phyloP scores from a whole-genome alignment of 1,140 invertebrate species.

The Ostrea denselamellosa region DNA sequence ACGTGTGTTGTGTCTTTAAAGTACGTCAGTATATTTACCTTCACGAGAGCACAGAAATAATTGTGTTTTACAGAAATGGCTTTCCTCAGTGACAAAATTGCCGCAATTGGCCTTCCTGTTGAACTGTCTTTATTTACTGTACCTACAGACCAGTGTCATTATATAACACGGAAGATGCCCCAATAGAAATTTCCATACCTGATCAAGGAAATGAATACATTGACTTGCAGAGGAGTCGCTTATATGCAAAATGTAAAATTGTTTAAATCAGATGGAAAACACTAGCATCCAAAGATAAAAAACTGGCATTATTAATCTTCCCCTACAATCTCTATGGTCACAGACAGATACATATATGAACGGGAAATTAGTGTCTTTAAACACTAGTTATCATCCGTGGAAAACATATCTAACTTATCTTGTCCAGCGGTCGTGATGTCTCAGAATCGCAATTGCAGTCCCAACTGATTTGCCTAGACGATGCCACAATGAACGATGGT shows the following conservation, averaged over 20 bases:
- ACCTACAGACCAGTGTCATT: conserved; percentile 35
- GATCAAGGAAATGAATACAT: conserved; percentile 52
- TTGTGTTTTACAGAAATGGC: background rate
- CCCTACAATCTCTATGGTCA: conserved; percentile 38
- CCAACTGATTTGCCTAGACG: conserved; percentile 44
- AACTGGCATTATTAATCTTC: conserved; percentile 40
- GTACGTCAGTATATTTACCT: background rate
- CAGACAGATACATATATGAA: conserved; percentile 57
- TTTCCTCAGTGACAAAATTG: conserved; percentile 47
- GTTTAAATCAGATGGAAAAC: conserved; percentile 32
- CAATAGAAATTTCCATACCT: conserved; percentile 52
- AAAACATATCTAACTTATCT: conserved; percentile 46
- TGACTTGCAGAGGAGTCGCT: conserved; percentile 46
- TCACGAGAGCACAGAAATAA: background rate
- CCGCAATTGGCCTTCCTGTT: conserved; percentile 40
- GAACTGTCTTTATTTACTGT: conserved; percentile 50
- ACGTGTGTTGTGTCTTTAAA: too few species aligned
- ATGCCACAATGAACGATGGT: conserved; percentile 12
- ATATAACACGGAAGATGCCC: conserved; percentile 18
- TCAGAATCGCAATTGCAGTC: conserved; percentile 45
- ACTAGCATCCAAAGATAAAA: conserved; percentile 38
- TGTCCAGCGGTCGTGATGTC: conserved; percentile 25
- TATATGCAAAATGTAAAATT: conserved; percentile 53
- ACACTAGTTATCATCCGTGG: conserved; percentile 43
- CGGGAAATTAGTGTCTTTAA: conserved; percentile 44